These are phyloP conservation scores for Tringa solitaria DNA, from an alignment of 2,113 vertebrate genomes.

Conservation along the genomic window DNA sequence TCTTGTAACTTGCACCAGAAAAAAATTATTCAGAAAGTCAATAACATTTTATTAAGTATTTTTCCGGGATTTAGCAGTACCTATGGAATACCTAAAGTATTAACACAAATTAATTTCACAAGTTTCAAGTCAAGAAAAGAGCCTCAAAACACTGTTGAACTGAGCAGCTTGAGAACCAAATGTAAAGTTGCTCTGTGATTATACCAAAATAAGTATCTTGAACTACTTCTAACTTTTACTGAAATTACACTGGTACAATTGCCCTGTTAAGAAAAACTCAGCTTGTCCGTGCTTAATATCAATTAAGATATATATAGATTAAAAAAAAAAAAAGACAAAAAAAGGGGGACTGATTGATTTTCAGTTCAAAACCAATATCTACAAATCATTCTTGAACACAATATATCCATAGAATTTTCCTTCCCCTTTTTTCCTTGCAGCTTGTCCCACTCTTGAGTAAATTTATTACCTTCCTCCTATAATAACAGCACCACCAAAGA, in stretches of 20 bases:
- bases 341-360: neutral
- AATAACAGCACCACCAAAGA: neutral
- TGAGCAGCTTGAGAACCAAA: neutral
- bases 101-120: neutral
- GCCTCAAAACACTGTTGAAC: neutral
- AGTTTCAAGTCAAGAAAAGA: neutral
- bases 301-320: neutral
- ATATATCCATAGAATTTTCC: neutral
- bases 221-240: neutral
- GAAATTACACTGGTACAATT: neutral
- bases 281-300: neutral
- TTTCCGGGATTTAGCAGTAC: neutral
- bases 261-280: neutral
- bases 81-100: neutral
- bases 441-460: neutral
- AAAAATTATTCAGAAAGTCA: neutral
- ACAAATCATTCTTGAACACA: neutral
- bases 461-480: neutral
- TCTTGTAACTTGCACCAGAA: neutral
- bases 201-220: neutral
- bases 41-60: neutral
- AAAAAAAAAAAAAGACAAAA: neutral
- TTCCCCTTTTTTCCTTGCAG: neutral
- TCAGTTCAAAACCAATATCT: neutral
- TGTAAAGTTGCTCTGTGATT: neutral